phyloP scores from a whole-genome alignment of 2,797 vertebrate genomes.

The Buceros bicornis region DNA sequence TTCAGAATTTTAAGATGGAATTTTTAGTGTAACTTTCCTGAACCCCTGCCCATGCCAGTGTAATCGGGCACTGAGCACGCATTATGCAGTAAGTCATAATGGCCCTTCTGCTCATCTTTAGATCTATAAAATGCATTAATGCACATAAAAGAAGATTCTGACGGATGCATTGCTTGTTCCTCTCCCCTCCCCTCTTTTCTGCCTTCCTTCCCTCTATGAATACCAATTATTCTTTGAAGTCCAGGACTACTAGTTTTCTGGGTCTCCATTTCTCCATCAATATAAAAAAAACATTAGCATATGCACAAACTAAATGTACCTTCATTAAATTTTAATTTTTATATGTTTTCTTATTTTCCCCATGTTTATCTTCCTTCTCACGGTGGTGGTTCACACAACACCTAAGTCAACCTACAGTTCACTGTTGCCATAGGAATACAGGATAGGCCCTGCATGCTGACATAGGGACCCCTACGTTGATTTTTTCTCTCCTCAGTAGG shows the following conservation, averaged over 20 bases:
- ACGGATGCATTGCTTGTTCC: neutral
- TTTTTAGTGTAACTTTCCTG: constrained; percentile 45
- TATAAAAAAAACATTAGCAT: neutral
- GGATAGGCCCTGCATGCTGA: neutral
- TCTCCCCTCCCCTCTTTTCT: neutral
- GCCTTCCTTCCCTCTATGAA: neutral
- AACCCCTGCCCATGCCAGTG: neutral
- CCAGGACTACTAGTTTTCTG: neutral
- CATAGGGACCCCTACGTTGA: neutral
- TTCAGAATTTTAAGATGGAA: constrained; percentile 13
- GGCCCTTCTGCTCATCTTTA: neutral
- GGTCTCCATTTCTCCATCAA: neutral
- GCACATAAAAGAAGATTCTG: constrained; percentile 18
- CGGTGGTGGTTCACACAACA: neutral
- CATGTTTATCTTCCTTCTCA: neutral
- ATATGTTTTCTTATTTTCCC: neutral
- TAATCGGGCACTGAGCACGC: neutral
- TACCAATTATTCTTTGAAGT: neutral
- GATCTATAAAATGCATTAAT: constrained; percentile 30
- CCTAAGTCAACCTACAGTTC: neutral
- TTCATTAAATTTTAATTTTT: neutral
- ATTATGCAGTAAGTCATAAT: neutral
- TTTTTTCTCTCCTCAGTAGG: neutral
- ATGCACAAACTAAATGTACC: neutral
- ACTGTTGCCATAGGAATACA: neutral